Percentiles rank a stretch among this genome's conserved stretches.
Evolutionary conservation across 2,797 vertebrate species (phyloP).

Genomic region (Manis javanica): DNA sequence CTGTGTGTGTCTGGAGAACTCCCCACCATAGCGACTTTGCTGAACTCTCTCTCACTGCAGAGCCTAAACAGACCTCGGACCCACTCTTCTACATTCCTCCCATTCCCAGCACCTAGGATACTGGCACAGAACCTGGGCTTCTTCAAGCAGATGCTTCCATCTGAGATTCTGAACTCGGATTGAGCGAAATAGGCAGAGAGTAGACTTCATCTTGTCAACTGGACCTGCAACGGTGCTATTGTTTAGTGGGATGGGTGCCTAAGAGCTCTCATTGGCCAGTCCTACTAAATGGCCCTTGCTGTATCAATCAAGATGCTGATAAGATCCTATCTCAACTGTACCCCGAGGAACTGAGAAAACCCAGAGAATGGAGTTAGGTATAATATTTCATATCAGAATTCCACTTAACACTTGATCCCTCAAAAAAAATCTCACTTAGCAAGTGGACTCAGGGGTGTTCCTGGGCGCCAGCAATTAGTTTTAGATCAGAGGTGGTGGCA

Average conservation of each 20-base stretch:
- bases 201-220: background rate
- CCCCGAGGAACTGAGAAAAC: background rate
- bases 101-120: background rate
- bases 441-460: background rate
- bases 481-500: background rate
- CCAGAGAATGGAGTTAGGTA: background rate
- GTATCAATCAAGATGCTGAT: background rate
- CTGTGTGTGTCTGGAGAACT: background rate
- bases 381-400: conserved; percentile 30
- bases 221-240: background rate
- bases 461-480: background rate
- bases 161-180: background rate
- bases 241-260: background rate
- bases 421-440: background rate
- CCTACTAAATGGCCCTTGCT: background rate
- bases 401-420: background rate
- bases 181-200: background rate
- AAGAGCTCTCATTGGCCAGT: background rate
- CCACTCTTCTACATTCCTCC: background rate
- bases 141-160: background rate
- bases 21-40: background rate
- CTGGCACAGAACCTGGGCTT: background rate
- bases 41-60: background rate
- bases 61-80: background rate
- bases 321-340: background rate